phyloP scores from a whole-genome alignment of 2,113 vertebrate genomes.

The Microcebus jonahi region DNA sequence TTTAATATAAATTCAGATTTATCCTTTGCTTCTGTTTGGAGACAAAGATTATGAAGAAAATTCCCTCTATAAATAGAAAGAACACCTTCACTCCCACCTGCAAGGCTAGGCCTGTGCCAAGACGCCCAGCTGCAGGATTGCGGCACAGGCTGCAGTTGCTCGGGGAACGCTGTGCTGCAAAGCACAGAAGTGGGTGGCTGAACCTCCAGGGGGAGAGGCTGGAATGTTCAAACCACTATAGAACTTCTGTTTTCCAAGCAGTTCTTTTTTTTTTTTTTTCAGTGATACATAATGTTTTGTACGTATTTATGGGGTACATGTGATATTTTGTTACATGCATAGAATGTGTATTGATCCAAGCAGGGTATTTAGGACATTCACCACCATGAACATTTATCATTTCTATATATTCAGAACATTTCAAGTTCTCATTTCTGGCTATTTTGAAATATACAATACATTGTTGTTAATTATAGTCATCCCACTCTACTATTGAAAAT shows the following conservation, averaged over 20 bases:
- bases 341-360: too few relatives aligned
- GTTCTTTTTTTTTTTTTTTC: background rate
- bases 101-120: background rate
- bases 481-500: too few relatives aligned
- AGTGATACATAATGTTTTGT: too few relatives aligned
- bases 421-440: too few relatives aligned
- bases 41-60: background rate
- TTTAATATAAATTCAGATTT: background rate
- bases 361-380: too few relatives aligned
- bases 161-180: rapidly evolving
- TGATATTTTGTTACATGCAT: too few relatives aligned
- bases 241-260: background rate
- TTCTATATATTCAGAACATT: too few relatives aligned
- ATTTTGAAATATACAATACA: too few relatives aligned
- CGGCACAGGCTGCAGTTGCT: background rate
- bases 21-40: background rate
- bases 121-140: too few relatives aligned
- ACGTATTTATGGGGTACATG: too few relatives aligned
- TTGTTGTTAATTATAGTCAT: too few relatives aligned
- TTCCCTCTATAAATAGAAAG: background rate
- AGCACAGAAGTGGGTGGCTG: background rate
- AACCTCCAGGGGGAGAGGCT: background rate
- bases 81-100: background rate
- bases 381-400: too few relatives aligned
- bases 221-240: background rate